Evolutionary conservation across 2,797 vertebrate species (phyloP).

Genomic region (Phoxinus dragarum): DNA sequence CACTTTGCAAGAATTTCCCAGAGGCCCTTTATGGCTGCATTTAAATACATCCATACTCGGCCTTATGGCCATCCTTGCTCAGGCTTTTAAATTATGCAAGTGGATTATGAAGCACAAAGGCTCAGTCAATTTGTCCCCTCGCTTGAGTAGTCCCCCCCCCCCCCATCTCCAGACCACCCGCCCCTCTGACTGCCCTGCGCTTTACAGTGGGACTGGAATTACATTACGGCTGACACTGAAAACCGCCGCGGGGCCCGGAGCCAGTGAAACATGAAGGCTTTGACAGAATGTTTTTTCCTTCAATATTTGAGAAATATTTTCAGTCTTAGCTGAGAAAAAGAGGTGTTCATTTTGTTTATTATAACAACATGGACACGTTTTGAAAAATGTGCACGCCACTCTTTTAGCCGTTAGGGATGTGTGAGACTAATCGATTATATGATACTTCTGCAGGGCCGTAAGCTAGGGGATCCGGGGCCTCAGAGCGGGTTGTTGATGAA

Average conservation of each 20-base stretch:
- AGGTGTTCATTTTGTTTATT: background rate
- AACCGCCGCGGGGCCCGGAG: slow-evolving; percentile 51
- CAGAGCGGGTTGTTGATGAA: no score
- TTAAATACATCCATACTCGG: slow-evolving; percentile 17
- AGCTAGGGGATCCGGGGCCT: no score
- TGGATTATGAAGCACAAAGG: slow-evolving; percentile 59
- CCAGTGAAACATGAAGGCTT: slow-evolving; percentile 63
- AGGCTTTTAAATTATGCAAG: slow-evolving; percentile 53
- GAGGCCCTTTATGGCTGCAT: slow-evolving; percentile 1
- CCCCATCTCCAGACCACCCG: slow-evolving; percentile 46
- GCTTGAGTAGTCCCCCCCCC: slow-evolving; percentile 17
- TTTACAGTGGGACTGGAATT: slow-evolving; percentile 49
- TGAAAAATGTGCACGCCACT: background rate
- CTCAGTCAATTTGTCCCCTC: slow-evolving; percentile 49
- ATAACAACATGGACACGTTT: no score
- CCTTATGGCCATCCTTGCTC: background rate
- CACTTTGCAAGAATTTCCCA: slow-evolving; percentile 13
- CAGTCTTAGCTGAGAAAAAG: slow-evolving; percentile 6
- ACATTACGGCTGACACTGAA: slow-evolving; percentile 60
- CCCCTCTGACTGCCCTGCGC: slow-evolving; percentile 1
- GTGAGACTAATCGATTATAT: no score
- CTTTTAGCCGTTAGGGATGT: background rate
- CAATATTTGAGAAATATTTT: slow-evolving; percentile 52
- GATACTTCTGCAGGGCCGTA: no score
- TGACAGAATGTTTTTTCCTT: slow-evolving; percentile 49